Evolutionary conservation across 92 coral and sea anemone genomes (phyloP).

Genomic region (Diadumene lineata): DNA sequence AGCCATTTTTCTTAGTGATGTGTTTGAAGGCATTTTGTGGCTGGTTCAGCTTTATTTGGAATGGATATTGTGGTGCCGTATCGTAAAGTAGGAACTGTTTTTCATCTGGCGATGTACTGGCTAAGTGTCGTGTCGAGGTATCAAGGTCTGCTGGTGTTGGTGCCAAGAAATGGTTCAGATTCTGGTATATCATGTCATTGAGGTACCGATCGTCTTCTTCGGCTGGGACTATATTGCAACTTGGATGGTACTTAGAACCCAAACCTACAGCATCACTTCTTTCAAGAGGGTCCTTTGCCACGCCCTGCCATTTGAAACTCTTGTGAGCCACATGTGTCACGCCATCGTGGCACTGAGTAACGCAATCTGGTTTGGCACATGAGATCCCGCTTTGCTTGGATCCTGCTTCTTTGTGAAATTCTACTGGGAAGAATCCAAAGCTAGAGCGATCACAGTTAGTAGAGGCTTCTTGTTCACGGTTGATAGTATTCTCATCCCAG

Average conservation of each 20-base stretch:
- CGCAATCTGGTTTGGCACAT: not conserved
- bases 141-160: not conserved
- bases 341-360: not conserved
- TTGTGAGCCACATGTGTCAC: too few relatives aligned
- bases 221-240: not conserved
- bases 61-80: not conserved
- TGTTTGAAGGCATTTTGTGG: not conserved
- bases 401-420: not conserved
- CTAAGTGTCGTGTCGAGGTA: not conserved
- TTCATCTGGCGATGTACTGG: not conserved
- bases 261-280: not conserved
- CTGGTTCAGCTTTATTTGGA: not conserved
- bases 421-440: not conserved
- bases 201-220: not conserved
- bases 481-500: not conserved
- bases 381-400: not conserved
- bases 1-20: not conserved
- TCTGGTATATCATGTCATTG: not conserved
- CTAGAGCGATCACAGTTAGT: not conserved
- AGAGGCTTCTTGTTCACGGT: not conserved
- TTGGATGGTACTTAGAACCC: not conserved
- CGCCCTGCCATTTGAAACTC: conserved; percentile 4
- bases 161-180: not conserved
- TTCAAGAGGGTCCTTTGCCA: not conserved
- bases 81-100: not conserved